Conservation (phyloP, 2,888 invertebrate species). For the Pollenia amentaria region DNA sequence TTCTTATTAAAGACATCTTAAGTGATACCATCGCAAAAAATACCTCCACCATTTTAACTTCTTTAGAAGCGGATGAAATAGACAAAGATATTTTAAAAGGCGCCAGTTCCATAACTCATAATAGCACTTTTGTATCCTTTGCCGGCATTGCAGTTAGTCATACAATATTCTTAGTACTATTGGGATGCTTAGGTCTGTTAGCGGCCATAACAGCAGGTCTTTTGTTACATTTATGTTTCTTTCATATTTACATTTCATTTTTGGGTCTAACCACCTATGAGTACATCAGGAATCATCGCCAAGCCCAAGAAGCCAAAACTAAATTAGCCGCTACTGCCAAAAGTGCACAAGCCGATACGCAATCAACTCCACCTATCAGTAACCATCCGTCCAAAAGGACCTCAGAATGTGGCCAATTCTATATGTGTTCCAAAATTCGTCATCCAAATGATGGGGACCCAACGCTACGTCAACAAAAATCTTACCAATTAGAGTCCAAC, state of each 20-base stretch:
- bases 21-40: constrained; percentile 65
- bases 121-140: constrained; percentile 72
- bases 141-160: constrained; percentile 85
- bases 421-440: constrained; percentile 84
- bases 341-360: constrained; percentile 72
- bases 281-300: constrained; percentile 88
- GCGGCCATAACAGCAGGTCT: constrained; percentile 91
- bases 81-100: constrained; percentile 33
- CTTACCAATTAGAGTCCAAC: constrained; percentile 54
- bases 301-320: constrained; percentile 81
- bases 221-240: constrained; percentile 93
- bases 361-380: constrained; percentile 76
- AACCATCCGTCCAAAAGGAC: constrained; percentile 80
- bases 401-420: constrained; percentile 79
- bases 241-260: constrained; percentile 94
- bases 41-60: constrained; percentile 16
- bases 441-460: constrained; percentile 82
- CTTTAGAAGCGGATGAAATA: neutral
- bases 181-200: constrained; percentile 88
- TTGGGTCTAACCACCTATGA: constrained; percentile 95
- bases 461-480: constrained; percentile 25
- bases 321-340: constrained; percentile 75
- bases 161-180: constrained; percentile 87
- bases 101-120: constrained; percentile 1
- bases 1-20: constrained; percentile 8